A percentile compares a stretch with the other conserved stretches of the same genome.
Conservation (phyloP, 2,797 vertebrate species). For the Chelon labrosus region DNA sequence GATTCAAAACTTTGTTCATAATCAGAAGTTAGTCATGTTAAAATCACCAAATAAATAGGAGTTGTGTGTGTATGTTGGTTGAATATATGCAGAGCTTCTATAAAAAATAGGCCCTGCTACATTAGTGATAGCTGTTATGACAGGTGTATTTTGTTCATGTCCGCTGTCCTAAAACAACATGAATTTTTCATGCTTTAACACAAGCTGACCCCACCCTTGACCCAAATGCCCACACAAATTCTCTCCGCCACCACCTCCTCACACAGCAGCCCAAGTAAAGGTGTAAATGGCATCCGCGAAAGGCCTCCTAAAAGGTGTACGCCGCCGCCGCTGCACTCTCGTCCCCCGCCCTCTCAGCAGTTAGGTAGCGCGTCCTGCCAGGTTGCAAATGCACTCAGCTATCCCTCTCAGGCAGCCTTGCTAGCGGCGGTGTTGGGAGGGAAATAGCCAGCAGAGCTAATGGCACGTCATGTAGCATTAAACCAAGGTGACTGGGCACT, state of each 20-base stretch:
- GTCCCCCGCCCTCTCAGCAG: constrained; percentile 29
- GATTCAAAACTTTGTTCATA: too few relatives aligned
- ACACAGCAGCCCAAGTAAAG: constrained; percentile 30
- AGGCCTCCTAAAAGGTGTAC: constrained; percentile 55
- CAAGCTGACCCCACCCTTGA: constrained; percentile 30
- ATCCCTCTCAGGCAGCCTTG: constrained; percentile 44
- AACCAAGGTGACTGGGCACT: constrained; percentile 41
- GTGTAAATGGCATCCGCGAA: constrained; percentile 60
- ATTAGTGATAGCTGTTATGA: constrained; percentile 41
- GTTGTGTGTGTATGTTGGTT: neutral
- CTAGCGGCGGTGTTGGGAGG: constrained; percentile 45
- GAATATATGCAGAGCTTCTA: neutral
- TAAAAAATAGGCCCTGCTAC: neutral
- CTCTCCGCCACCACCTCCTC: neutral
- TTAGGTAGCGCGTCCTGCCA: constrained; percentile 58
- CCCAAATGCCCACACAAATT: constrained; percentile 26
- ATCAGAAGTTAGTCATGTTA: too few relatives aligned
- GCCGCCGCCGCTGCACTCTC: constrained; percentile 22
- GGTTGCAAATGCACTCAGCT: constrained; percentile 68
- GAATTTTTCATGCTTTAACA: constrained; percentile 40
- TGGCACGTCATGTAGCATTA: constrained; percentile 68
- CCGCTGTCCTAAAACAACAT: constrained; percentile 35
- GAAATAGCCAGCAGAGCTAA: constrained; percentile 62
- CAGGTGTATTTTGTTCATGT: constrained; percentile 49
- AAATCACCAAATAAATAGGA: too few relatives aligned